These are phyloP conservation scores for Sesamia inferens DNA, from an alignment of 2,888 invertebrate genomes.

Conservation along the genomic window DNA sequence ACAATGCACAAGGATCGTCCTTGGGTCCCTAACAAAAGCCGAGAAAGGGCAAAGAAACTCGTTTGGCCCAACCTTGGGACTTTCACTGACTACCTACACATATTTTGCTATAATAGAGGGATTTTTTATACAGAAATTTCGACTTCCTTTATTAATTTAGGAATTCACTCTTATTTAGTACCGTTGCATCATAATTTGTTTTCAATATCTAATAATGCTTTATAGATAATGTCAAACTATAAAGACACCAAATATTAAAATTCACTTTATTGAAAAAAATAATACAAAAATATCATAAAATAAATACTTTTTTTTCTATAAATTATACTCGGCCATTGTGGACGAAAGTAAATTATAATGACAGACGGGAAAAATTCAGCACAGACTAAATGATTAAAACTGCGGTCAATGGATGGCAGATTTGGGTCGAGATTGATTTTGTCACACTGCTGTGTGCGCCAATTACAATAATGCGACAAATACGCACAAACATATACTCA, in stretches of 20 bases:
- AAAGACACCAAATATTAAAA: background rate
- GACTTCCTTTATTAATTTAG: slow-evolving; percentile 55
- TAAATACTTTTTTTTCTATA: background rate
- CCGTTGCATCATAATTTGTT: slow-evolving; percentile 8
- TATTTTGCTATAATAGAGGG: slow-evolving; percentile 71
- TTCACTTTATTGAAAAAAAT: background rate
- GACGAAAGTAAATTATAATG: slow-evolving; percentile 22
- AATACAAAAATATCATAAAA: slow-evolving; percentile 3
- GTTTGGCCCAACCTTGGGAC: slow-evolving; percentile 87
- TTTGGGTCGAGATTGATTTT: slow-evolving; percentile 84
- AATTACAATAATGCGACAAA: slow-evolving; percentile 81
- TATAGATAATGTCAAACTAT: background rate
- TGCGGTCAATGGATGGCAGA: slow-evolving; percentile 68
- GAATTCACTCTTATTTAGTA: slow-evolving; percentile 31
- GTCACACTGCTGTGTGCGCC: slow-evolving; percentile 79
- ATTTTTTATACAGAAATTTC: slow-evolving; percentile 43
- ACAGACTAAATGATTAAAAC: slow-evolving; percentile 64
- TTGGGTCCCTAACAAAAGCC: slow-evolving; percentile 88
- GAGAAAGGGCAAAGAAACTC: slow-evolving; percentile 89
- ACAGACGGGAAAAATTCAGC: slow-evolving; percentile 64
- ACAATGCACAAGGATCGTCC: slow-evolving; percentile 87
- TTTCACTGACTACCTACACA: slow-evolving; percentile 88
- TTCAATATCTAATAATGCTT: background rate
- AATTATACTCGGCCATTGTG: background rate
- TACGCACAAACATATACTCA: slow-evolving; percentile 67